Evolutionary conservation across 1,140 invertebrate genomes (phyloP).

Genomic region (Drosophila neocordata): DNA sequence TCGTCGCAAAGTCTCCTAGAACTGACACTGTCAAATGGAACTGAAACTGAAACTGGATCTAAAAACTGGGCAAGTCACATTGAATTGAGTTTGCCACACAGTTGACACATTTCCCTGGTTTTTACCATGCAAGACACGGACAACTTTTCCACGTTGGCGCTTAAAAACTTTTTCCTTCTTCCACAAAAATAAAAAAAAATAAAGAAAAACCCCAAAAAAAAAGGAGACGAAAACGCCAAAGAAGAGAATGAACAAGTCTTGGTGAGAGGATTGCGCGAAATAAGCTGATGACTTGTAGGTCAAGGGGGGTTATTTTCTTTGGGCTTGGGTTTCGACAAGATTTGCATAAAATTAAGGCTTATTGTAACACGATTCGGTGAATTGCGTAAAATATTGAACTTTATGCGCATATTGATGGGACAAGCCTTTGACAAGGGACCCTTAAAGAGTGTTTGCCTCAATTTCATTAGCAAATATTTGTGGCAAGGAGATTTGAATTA

Average conservation of each 20-base stretch:
- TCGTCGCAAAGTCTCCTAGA: no score
- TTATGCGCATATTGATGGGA: conserved; percentile 74
- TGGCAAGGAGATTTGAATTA: conserved; percentile 66
- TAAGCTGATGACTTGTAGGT: conserved; percentile 51
- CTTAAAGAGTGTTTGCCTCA: conserved; percentile 47
- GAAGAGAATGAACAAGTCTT: conserved; percentile 27
- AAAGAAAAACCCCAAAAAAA: neutral
- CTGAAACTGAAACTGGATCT: conserved; percentile 10
- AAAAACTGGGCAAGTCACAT: conserved; percentile 32
- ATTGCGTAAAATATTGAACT: conserved; percentile 76
- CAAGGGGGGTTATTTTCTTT: conserved; percentile 20
- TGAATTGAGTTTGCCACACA: conserved; percentile 36
- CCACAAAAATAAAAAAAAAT: neutral
- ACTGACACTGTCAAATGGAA: neutral
- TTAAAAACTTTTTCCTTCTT: conserved; percentile 65
- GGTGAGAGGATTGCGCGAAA: conserved; percentile 57
- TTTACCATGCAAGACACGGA: conserved; percentile 72
- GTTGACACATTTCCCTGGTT: conserved; percentile 67
- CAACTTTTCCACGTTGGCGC: conserved; percentile 71
- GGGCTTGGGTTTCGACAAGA: conserved; percentile 60
- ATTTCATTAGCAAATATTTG: conserved; percentile 77
- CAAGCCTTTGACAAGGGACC: conserved; percentile 48
- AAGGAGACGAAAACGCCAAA: neutral
- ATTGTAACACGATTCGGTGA: conserved; percentile 72
- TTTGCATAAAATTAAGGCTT: conserved; percentile 80